These are phyloP conservation scores for Pipa parva DNA, from an alignment of 2,113 vertebrate species.

Conservation along the genomic window DNA sequence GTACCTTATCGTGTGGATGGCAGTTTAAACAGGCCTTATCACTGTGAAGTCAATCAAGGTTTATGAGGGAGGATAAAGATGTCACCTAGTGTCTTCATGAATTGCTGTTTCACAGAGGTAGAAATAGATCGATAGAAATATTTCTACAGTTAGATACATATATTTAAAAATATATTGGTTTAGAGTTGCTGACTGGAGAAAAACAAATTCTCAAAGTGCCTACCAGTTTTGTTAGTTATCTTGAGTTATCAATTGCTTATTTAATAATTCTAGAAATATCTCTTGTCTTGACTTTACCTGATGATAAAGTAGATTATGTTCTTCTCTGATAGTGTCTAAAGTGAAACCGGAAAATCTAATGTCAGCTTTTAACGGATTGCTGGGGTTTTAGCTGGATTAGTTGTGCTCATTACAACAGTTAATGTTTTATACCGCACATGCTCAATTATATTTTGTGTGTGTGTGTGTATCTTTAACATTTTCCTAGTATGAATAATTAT, in stretches of 20 bases:
- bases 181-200: slow-evolving; percentile 13
- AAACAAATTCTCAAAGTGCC: slow-evolving; percentile 53
- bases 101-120: slow-evolving; percentile 54
- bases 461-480: too few species aligned
- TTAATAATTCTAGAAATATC: slow-evolving; percentile 80
- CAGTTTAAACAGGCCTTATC: slow-evolving; percentile 98
- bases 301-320: slow-evolving; percentile 62
- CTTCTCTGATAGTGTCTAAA: slow-evolving; percentile 36
- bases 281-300: slow-evolving; percentile 55
- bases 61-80: slow-evolving; percentile 97
- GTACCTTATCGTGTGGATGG: slow-evolving; percentile 83
- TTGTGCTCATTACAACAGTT: too few species aligned
- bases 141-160: too few species aligned
- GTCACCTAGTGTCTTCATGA: slow-evolving; percentile 67
- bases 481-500: too few species aligned
- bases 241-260: slow-evolving; percentile 72
- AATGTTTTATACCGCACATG: too few species aligned
- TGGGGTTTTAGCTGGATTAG: too few species aligned
- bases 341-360: slow-evolving; percentile 1
- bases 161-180: neutral
- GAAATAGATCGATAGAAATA: too few species aligned
- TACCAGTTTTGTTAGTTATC: slow-evolving; percentile 17
- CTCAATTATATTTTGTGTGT: too few species aligned
- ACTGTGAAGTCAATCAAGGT: slow-evolving; percentile 94
- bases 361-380: neutral